Conservation (phyloP, 2,113 vertebrate genomes). For the Microtus pennsylvanicus region DNA sequence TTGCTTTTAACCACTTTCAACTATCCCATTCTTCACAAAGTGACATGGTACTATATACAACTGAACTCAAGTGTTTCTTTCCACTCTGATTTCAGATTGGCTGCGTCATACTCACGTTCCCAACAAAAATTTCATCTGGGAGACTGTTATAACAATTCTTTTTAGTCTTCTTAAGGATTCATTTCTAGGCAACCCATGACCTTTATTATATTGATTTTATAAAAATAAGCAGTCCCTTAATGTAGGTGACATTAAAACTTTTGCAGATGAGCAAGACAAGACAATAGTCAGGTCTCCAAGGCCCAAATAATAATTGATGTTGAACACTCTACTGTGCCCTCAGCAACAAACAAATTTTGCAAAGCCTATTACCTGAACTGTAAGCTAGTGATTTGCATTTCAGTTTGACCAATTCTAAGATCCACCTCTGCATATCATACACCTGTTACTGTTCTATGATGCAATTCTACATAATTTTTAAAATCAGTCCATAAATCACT, state of each 20-base stretch:
- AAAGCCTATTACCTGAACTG: neutral
- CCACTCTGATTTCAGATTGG: constrained; percentile 50
- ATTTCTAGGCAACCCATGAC: neutral
- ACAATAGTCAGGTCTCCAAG: neutral
- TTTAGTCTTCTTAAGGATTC: neutral
- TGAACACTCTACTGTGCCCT: neutral
- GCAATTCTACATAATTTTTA: neutral
- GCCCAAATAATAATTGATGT: neutral
- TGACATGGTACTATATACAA: constrained; percentile 73
- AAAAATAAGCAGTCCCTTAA: neutral
- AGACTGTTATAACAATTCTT: neutral
- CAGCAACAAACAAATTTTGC: neutral
- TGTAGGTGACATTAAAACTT: neutral
- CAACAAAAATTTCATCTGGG: neutral
- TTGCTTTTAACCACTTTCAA: constrained; percentile 81
- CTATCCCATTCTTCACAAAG: constrained; percentile 64
- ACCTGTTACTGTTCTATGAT: neutral
- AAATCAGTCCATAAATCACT: neutral
- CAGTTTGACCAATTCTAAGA: neutral
- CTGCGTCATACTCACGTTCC: constrained; percentile 7
- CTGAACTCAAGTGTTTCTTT: constrained; percentile 53
- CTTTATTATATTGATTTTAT: neutral
- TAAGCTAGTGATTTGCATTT: neutral
- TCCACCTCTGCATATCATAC: neutral
- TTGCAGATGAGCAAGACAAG: neutral